Base-by-base conservation (phyloP, 2,113 vertebrate species). In the Colius striatus region DNA sequence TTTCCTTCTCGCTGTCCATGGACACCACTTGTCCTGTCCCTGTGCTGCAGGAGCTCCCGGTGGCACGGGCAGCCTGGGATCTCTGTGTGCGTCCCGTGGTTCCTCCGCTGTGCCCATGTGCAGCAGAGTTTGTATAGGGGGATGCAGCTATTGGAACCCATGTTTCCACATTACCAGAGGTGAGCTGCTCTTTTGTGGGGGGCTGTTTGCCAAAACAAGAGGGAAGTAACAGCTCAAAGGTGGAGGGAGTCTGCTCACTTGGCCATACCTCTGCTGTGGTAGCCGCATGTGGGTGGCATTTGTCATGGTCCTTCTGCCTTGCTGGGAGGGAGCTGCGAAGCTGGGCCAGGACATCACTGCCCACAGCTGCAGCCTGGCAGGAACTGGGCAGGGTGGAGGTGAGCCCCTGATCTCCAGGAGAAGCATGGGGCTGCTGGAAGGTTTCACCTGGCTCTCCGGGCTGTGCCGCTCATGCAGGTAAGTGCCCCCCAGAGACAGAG, bases 1-100 rank as follows among this genome's bases (percentile, higher is more conserved):
- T 94, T 96, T 94, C 66, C 38, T 95, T 92, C 70, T 68, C 78
- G 12, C 51, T 32, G 45, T 58, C 80, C 54, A 80, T 55, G 80
- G 53, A 20, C 74, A 71, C 60, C n/a, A 0, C 62, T 72, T 75
- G 47, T 91, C 74, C 79, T 3, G 48, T 47, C 65, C 93, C 79
- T 54, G 2, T 76, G 32, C 61, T 48, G 9, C 0, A 5, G 75
- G 57, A 57, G 32, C 34, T 74, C 63, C 60, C 29, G n/a, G n/a
- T 43, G 43, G 57, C 55, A 17, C 0, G 1, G 41, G 76, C 76
- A 89, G 73, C 57, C 50, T 34, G 67, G 30, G 14, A 3, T 22
- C 75, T 32, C 41, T 34, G 12, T 0, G 5, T 29, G 30, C 5
- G 4, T 60, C 30, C 19, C 3, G 32, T 9, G 70, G 1, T 58